Percentiles rank a stretch among this genome's conserved stretches.
phyloP scores from a whole-genome alignment of 2,888 invertebrate species.

The Chrysopilus asiliformis region DNA sequence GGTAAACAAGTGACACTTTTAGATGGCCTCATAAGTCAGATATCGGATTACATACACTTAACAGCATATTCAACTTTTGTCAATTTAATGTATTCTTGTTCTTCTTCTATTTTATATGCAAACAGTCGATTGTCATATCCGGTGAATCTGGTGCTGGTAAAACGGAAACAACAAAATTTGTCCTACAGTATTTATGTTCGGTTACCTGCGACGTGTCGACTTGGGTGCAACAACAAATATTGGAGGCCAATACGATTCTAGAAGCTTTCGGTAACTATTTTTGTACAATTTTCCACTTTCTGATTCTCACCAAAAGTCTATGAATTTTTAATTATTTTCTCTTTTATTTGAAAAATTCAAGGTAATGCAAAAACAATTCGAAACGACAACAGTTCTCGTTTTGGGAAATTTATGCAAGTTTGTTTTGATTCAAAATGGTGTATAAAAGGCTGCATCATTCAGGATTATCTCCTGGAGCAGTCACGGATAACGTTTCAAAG shows the following conservation, averaged over 20 bases:
- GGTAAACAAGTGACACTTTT: too few relatives aligned
- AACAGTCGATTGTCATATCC: constrained; percentile 78
- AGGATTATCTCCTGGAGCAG: constrained; percentile 81
- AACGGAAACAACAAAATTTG: constrained; percentile 85
- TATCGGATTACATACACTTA: constrained; percentile 1
- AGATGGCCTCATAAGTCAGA: too few relatives aligned
- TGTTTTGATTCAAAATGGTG: constrained; percentile 79
- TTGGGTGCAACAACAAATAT: constrained; percentile 92
- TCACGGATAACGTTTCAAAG: constrained; percentile 84
- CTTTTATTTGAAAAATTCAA: too few relatives aligned
- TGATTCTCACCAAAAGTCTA: neutral
- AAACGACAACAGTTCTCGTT: constrained; percentile 85
- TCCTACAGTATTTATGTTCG: constrained; percentile 81
- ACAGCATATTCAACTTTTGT: neutral
- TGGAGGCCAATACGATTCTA: constrained; percentile 84
- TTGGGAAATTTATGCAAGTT: constrained; percentile 93
- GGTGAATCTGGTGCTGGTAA: constrained; percentile 90
- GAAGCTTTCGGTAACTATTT: constrained; percentile 72
- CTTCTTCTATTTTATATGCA: constrained; percentile 6
- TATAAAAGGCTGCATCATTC: constrained; percentile 82
- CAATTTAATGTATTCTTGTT: too few relatives aligned
- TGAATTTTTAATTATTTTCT: neutral
- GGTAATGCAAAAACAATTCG: constrained; percentile 88
- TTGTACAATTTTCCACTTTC: neutral
- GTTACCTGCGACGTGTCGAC: constrained; percentile 71